These are phyloP conservation scores for Vimba vimba DNA, from an alignment of 2,113 vertebrate genomes.

Conservation along the genomic window DNA sequence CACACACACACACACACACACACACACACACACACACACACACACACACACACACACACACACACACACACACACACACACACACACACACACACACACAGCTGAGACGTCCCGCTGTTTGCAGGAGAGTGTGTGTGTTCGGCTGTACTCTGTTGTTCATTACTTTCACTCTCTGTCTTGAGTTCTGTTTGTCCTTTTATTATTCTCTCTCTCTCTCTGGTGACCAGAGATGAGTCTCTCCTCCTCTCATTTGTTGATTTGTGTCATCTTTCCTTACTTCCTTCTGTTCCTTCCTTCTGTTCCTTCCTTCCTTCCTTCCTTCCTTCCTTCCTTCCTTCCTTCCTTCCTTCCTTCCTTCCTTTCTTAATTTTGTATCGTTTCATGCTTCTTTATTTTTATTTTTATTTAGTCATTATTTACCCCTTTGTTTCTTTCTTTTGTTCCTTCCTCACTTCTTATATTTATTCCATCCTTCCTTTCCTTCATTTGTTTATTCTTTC, in stretches of 20 bases:
- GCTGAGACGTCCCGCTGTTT: slow-evolving; percentile 14
- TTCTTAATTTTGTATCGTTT: not conserved
- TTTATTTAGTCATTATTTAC: not conserved
- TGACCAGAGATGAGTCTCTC: slow-evolving; percentile 2
- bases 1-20: not conserved
- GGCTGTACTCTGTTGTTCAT: slow-evolving; percentile 14
- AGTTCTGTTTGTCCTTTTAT: slow-evolving; percentile 49
- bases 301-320: too few relatives aligned
- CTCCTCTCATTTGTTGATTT: not conserved
- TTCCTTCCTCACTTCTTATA: not conserved
- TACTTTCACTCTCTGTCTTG: slow-evolving; percentile 26
- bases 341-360: not conserved
- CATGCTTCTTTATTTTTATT: not conserved
- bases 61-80: not conserved
- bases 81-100: not conserved
- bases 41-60: not conserved
- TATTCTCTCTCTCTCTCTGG: slow-evolving; percentile 6
- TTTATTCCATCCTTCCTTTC: slow-evolving; percentile 42
- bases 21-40: not conserved
- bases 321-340: too few relatives aligned
- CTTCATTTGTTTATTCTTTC: not conserved
- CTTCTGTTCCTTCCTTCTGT: not conserved
- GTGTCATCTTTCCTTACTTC: not conserved
- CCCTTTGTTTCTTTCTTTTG: not conserved
- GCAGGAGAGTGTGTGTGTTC: slow-evolving; percentile 34